Base-by-base conservation (phyloP, 2,888 invertebrate genomes). In the Idaea straminata region DNA sequence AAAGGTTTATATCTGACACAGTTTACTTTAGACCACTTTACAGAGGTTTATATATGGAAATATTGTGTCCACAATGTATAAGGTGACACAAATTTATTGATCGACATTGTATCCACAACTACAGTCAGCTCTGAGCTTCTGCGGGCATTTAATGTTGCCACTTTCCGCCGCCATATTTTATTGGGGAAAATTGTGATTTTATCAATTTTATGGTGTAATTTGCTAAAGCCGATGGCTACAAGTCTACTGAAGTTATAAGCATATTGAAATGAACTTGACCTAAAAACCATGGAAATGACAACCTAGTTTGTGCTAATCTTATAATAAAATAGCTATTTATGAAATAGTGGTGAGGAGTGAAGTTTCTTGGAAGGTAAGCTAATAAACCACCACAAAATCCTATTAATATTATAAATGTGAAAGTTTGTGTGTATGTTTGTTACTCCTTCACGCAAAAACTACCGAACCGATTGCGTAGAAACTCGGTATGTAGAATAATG, bases 101-200 rank as follows among this genome's bases (percentile, higher is more conserved):
- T 47, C 47, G 47, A 47, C 47, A 10, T 47, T 10, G 47, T 47
- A 47, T 10, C 47, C 47, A 36, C 36, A 2, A 47, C 47, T 13
- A 47, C 47, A 47, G 47, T 47, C 47, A 47, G 47, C 13, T 10
- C 47, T 47, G 47, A 47, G 47, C 47, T 47, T 47, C 47, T 47
- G 47, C 10, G 47, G 13, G 10, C 47, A 7, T 47, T 47, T 47
- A 47, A 47, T 47, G 10, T 47, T 7, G 10, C 47, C 47, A 47
- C 47, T 47, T 47, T 47, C 47, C 47, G 47, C 5, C 47, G 47
- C 47, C 47, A 47, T 47, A 47, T 47, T 47, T 47, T 47, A 47
- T 47, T 47, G 47, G 47, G 47, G 47, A 47, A 47, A 47, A 47
- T 47, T 47, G 47, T 47, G 47, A 47, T 47, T 47, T 47, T 47